These are phyloP conservation scores for Clarias gariepinus DNA, from an alignment of 2,113 vertebrate species.

Conservation along the genomic window DNA sequence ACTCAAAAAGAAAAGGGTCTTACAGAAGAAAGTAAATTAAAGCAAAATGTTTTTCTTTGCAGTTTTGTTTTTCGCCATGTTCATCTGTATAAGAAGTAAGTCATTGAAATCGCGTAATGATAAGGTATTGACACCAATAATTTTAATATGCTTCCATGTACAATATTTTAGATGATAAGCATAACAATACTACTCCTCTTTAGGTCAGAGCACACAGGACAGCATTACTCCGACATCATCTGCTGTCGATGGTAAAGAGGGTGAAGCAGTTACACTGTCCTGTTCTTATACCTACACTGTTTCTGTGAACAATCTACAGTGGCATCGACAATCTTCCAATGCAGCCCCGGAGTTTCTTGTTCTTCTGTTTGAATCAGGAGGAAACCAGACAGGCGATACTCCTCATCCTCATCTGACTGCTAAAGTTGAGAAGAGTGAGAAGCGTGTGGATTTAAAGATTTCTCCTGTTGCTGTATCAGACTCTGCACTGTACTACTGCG, in stretches of 20 bases:
- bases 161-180: neutral
- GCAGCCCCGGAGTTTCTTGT: too few relatives aligned
- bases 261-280: constrained; percentile 11
- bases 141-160: neutral
- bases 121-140: neutral
- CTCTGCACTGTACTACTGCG: constrained; percentile 8
- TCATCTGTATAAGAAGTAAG: neutral
- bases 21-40: neutral
- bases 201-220: constrained; percentile 18
- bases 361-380: too few relatives aligned
- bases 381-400: too few relatives aligned
- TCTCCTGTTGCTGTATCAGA: constrained; percentile 27
- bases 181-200: neutral
- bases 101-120: too few relatives aligned
- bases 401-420: neutral
- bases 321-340: constrained; percentile 38
- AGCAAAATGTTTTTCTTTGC: neutral
- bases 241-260: neutral
- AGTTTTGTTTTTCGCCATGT: neutral
- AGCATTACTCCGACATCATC: neutral
- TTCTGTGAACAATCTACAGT: constrained; percentile 39
- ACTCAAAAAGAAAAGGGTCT: neutral
- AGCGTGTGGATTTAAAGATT: constrained; percentile 10
- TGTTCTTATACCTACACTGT: constrained; percentile 4
- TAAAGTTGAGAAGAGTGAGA: neutral